Conservation (phyloP, 1,140 invertebrate species). For the Idris sp. region DNA sequence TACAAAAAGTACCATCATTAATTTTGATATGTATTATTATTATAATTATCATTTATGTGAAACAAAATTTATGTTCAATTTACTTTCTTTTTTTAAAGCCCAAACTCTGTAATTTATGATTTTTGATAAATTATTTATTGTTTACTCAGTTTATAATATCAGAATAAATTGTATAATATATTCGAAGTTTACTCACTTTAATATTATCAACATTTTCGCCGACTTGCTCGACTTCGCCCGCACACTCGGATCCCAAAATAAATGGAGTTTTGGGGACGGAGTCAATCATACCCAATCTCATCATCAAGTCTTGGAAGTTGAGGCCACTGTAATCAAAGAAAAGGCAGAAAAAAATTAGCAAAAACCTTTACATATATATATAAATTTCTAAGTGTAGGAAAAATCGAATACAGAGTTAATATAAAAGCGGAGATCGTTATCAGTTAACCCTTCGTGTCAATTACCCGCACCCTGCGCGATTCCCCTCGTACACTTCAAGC, state of each 20-base stretch:
- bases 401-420: constrained; percentile 3
- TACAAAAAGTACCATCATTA: constrained; percentile 70
- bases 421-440: constrained; percentile 33
- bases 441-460: constrained; percentile 20
- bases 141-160: too few relatives aligned
- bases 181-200: constrained; percentile 87
- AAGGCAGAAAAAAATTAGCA: constrained; percentile 12
- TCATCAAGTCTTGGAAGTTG: constrained; percentile 92
- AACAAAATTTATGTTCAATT: not conserved
- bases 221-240: constrained; percentile 89
- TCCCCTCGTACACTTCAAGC: constrained; percentile 8
- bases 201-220: constrained; percentile 90
- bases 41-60: not conserved
- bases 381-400: too few relatives aligned
- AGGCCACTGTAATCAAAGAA: constrained; percentile 82
- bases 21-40: too few relatives aligned
- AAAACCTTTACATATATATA: too few relatives aligned
- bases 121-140: too few relatives aligned
- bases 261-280: constrained; percentile 90
- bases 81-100: not conserved
- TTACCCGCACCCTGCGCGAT: constrained; percentile 17
- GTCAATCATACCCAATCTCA: constrained; percentile 90
- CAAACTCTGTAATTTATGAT: too few relatives aligned
- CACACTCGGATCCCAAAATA: constrained; percentile 92
- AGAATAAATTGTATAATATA: too few relatives aligned